phyloP scores from a whole-genome alignment of 1,140 invertebrate genomes.

The Phenacoccus solenopsis region DNA sequence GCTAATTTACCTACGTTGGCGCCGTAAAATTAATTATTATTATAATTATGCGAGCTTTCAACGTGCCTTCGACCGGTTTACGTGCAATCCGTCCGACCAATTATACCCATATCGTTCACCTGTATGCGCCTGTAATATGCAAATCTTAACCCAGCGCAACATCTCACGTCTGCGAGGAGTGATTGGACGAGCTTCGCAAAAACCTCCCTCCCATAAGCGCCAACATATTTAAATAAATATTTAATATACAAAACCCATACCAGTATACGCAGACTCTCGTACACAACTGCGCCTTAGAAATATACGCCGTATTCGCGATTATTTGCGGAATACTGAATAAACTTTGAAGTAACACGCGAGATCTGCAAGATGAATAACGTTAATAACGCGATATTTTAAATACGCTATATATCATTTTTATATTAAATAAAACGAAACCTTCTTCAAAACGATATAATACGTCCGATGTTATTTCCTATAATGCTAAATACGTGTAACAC shows the following conservation, averaged over 20 bases:
- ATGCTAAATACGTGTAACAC: neutral
- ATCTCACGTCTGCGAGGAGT: too few species aligned
- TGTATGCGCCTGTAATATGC: too few species aligned
- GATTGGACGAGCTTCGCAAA: neutral
- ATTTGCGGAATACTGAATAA: neutral
- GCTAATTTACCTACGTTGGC: too few species aligned
- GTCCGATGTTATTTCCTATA: neutral
- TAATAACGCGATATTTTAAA: neutral
- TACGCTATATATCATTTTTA: neutral
- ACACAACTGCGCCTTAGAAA: neutral
- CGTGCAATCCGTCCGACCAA: too few species aligned
- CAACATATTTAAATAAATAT: slow-evolving; percentile 4
- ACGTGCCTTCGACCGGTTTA: too few species aligned
- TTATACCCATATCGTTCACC: too few species aligned
- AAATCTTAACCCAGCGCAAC: too few species aligned
- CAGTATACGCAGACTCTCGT: neutral
- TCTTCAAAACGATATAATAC: neutral
- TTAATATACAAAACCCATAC: slow-evolving; percentile 4
- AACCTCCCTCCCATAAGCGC: neutral
- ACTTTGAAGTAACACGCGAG: neutral
- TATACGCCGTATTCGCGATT: neutral
- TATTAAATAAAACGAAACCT: neutral
- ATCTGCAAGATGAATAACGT: neutral
- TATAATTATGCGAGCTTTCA: too few species aligned
- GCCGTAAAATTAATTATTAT: too few species aligned